Evolutionary conservation across 2,797 vertebrate genomes (phyloP).

Genomic region (Scleropages formosus): DNA sequence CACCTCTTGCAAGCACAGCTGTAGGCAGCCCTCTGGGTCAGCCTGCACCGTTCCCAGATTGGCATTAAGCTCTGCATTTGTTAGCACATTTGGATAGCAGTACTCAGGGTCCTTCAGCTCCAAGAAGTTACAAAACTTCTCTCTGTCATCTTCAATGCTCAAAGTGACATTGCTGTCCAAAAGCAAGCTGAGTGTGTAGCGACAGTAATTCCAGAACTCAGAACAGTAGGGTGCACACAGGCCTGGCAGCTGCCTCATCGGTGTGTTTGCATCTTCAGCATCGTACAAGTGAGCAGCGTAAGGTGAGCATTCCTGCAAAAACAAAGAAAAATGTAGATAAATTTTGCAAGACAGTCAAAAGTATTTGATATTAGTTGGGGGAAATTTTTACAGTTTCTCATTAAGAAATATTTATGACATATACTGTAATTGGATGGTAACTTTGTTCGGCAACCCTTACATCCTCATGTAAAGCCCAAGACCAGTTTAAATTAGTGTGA

Average conservation of each 20-base stretch:
- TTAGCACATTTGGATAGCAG: constrained; percentile 75
- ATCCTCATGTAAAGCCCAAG: too few relatives aligned
- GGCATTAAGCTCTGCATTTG: constrained; percentile 66
- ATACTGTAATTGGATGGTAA: too few relatives aligned
- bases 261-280: constrained; percentile 77
- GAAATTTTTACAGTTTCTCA: too few relatives aligned
- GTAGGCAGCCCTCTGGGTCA: constrained; percentile 71
- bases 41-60: constrained; percentile 69
- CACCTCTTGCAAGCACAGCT: constrained; percentile 75
- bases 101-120: constrained; percentile 76
- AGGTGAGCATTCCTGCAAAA: constrained; percentile 74
- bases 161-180: constrained; percentile 57
- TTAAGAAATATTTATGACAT: too few relatives aligned
- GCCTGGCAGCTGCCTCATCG: constrained; percentile 70
- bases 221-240: constrained; percentile 72
- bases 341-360: background rate
- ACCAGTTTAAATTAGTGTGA: too few relatives aligned
- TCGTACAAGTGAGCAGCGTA: constrained; percentile 79
- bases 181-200: constrained; percentile 73
- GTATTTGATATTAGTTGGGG: too few relatives aligned
- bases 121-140: constrained; percentile 67
- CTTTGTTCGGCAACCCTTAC: too few relatives aligned
- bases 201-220: constrained; percentile 71
- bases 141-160: constrained; percentile 60
- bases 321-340: background rate